Base-by-base conservation (phyloP, 2,113 vertebrate species). In the Brachionichthys hirsutus region DNA sequence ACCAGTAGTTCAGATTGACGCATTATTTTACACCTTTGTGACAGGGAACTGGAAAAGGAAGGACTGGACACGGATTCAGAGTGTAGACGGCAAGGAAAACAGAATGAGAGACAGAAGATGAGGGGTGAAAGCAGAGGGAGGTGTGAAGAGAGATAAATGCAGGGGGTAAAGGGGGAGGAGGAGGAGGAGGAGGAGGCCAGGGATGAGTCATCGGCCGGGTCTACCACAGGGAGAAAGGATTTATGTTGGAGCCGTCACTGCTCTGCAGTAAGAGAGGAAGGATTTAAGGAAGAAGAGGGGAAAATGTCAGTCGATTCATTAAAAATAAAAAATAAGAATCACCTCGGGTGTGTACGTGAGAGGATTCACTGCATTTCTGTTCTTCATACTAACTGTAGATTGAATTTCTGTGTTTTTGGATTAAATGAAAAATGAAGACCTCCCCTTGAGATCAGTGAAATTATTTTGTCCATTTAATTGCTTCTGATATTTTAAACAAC, bases 151-250 rank as follows among this genome's bases (percentile, higher is more conserved):
- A 36, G 67, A 72, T 43, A 58, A 47, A 70, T 38, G 56, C 55
- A 57, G 51, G 35, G 15, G 57, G 16, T 38, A 54, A 53, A 57
- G 51, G 35, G 15, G 57, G 16, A 66, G 44, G 53, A 58, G 55
- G 65, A 49, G 53, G 58, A 52, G 35, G 66, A 54, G 30, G 67
- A 42, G 69, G 78, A 63, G 72, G 66, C 66, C 49, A 62, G 35
- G 77, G 84, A 89, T 91, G 91, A 92, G 84, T 92, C 91, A 92
- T 84, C 67, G 8, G 53, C 52, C 68, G 65, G 81, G 85, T 87
- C 83, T 73, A 77, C 86, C 55, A 60, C 77, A 53, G 30, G 35
- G 50, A 64, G 73, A 85, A 78, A 84, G 70, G 24, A 82, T 80
- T 78, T 66, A 68, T 70, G 67, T 72, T 82, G 76, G 71, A 49